These are phyloP conservation scores for Pangasius krempfi DNA, from an alignment of 2,797 vertebrate genomes.

Conservation along the genomic window DNA sequence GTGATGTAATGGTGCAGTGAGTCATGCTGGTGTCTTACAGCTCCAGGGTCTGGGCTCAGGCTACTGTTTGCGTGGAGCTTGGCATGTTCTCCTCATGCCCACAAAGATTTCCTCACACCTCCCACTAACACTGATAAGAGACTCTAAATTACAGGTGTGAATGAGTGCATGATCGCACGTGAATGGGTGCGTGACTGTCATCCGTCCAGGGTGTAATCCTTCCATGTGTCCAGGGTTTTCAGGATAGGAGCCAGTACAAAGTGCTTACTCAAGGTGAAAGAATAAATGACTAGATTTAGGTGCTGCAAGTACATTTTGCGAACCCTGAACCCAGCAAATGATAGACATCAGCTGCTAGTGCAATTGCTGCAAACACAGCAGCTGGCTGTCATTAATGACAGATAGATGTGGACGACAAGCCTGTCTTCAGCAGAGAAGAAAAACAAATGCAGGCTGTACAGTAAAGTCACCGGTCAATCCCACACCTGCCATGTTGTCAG, in stretches of 20 bases:
- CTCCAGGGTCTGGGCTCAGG: neutral
- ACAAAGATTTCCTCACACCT: neutral
- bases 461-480: neutral
- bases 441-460: neutral
- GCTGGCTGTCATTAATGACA: neutral
- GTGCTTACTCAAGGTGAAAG: neutral
- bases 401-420: neutral
- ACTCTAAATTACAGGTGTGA: neutral
- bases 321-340: neutral
- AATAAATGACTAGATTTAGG: neutral
- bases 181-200: neutral
- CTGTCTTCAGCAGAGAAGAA: neutral
- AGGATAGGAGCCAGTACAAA: neutral
- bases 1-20: conserved; percentile 2
- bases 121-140: neutral
- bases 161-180: neutral
- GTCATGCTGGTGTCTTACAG: neutral
- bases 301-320: neutral
- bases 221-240: neutral
- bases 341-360: neutral
- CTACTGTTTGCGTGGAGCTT: neutral
- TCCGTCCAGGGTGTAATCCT: neutral
- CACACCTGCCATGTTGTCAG: conserved; percentile 4
- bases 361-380: conserved; percentile 11
- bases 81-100: too few species aligned